phyloP scores from a whole-genome alignment of 2,113 vertebrate genomes.

The Tenebrosternarchus preto region DNA sequence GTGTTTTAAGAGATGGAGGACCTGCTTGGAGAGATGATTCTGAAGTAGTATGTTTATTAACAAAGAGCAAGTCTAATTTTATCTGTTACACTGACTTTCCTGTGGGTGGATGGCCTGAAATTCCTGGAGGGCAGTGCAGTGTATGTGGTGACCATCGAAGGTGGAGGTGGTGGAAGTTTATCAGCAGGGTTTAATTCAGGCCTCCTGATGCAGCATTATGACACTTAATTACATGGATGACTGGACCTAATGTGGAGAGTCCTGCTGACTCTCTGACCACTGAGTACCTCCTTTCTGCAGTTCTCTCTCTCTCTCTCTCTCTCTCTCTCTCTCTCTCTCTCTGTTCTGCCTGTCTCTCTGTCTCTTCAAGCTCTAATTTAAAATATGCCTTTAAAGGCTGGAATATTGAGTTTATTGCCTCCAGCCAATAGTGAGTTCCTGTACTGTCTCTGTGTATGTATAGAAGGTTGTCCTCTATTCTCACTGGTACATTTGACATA shows the following conservation, averaged over 20 bases:
- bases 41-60: not conserved
- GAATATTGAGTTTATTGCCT: no score
- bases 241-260: constrained; percentile 43
- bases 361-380: not conserved
- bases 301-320: constrained; percentile 21
- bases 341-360: constrained; percentile 9
- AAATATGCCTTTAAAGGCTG: no score
- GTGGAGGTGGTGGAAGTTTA: constrained; percentile 24
- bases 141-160: not conserved
- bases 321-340: constrained; percentile 18
- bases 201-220: constrained; percentile 51
- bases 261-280: constrained; percentile 41
- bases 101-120: not conserved
- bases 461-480: not conserved
- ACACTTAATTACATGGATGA: constrained; percentile 43
- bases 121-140: constrained; percentile 3
- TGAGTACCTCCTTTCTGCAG: constrained; percentile 33
- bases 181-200: constrained; percentile 41
- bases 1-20: no score
- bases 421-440: no score
- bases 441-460: no score
- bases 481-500: not conserved
- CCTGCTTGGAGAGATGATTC: not conserved
- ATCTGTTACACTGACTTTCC: not conserved
- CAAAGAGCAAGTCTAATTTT: not conserved